Conservation (phyloP, 2,888 invertebrate species). For the Bruchidius siliquastri region DNA sequence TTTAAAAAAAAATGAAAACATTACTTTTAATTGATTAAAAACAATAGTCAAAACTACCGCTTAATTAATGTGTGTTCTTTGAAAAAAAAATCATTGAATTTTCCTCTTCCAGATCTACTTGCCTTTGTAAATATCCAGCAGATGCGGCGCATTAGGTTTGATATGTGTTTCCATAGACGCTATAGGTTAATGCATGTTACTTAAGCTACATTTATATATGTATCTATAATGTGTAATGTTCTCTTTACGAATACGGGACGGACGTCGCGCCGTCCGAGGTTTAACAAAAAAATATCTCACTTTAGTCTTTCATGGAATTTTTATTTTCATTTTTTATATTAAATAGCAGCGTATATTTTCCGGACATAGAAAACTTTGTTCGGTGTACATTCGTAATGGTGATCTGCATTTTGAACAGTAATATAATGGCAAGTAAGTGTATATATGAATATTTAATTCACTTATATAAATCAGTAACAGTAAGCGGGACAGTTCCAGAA, state of each 20-base stretch:
- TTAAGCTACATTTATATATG: constrained; percentile 2
- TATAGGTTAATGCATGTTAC: neutral
- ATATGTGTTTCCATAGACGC: constrained; percentile 1
- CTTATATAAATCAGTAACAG: neutral
- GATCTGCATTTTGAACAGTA: neutral
- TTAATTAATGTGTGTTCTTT: no score
- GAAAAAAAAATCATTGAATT: no score
- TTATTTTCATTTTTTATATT: constrained; percentile 5
- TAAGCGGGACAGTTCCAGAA: neutral
- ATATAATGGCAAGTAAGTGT: no score
- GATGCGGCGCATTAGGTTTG: neutral
- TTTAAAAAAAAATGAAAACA: no score
- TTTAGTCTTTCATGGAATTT: constrained; percentile 19
- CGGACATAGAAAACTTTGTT: neutral
- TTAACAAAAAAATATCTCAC: constrained; percentile 13
- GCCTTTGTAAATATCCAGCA: constrained; percentile 22
- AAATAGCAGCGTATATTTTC: constrained; percentile 3
- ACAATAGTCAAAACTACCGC: no score
- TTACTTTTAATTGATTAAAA: no score
- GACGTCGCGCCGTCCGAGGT: neutral
- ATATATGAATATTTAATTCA: neutral
- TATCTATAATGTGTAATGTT: constrained; percentile 2
- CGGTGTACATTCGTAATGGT: neutral
- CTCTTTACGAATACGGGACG: neutral
- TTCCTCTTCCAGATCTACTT: constrained; percentile 19